phyloP scores from a whole-genome alignment of 2,888 invertebrate genomes.

The Atrina japonica region DNA sequence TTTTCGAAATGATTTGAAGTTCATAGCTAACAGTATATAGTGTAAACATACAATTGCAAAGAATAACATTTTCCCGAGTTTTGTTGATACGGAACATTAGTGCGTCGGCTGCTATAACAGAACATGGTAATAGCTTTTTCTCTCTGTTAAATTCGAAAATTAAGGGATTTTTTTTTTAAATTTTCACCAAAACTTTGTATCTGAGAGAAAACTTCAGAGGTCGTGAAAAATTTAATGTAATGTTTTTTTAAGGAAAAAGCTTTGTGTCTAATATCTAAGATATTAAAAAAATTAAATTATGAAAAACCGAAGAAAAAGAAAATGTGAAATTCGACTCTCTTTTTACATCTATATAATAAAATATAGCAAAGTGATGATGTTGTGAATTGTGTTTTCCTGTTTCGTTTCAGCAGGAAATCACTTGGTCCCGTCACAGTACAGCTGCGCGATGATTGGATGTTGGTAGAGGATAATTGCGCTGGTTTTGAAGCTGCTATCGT shows the following conservation, averaged over 20 bases:
- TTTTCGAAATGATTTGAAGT: slow-evolving; percentile 41
- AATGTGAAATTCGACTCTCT: no score
- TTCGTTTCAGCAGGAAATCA: slow-evolving; percentile 38
- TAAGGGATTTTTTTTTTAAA: not conserved
- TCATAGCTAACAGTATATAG: slow-evolving; percentile 33
- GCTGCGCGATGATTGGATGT: slow-evolving; percentile 31
- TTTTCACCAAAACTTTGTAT: not conserved
- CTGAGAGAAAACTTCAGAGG: no score
- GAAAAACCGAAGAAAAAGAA: no score
- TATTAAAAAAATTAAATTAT: no score
- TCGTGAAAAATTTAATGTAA: no score
- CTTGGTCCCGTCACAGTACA: slow-evolving; percentile 19
- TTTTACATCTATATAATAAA: no score
- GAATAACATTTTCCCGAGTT: slow-evolving; percentile 22
- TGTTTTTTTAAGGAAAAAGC: no score
- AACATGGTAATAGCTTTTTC: slow-evolving; percentile 2
- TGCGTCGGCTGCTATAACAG: not conserved
- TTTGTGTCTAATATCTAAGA: no score
- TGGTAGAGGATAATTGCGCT: slow-evolving; percentile 10
- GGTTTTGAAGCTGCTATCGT: slow-evolving; percentile 16
- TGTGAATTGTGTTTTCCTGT: slow-evolving; percentile 26
- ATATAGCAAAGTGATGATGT: not conserved
- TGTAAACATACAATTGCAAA: slow-evolving; percentile 22
- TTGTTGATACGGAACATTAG: slow-evolving; percentile 26
- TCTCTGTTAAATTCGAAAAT: not conserved